A percentile compares a stretch with the other conserved stretches of the same genome.
phyloP scores from a whole-genome alignment of 2,113 vertebrate species.

The Macrotus californicus region DNA sequence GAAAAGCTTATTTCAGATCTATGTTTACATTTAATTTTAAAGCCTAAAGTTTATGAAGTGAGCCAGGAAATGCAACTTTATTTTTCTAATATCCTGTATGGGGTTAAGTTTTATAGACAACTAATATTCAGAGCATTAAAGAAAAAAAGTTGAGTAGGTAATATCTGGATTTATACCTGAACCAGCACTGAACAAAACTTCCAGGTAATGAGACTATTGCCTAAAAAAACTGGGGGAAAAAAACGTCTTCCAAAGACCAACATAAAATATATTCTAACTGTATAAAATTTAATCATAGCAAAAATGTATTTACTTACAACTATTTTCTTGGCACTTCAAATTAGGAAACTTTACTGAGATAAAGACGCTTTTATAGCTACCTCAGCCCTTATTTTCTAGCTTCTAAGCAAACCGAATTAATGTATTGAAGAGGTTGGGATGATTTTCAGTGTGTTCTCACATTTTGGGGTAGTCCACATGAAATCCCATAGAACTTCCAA shows the following conservation, averaged over 20 bases:
- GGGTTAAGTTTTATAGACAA: constrained; percentile 7
- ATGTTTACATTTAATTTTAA: constrained; percentile 14
- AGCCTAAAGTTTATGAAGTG: background rate
- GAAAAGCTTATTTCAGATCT: background rate
- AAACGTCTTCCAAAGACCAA: background rate
- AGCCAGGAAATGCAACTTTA: background rate
- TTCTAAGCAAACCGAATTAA: constrained; percentile 1
- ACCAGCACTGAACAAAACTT: background rate
- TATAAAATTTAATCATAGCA: background rate
- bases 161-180: background rate
- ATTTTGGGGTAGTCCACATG: constrained; percentile 54
- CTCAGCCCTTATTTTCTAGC: background rate
- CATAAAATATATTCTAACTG: constrained; percentile 8
- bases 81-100: background rate
- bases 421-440: background rate
- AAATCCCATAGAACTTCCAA: constrained; percentile 62
- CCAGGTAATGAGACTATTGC: background rate
- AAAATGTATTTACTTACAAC: background rate
- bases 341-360: background rate
- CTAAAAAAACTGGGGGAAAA: background rate
- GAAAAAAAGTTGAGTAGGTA: background rate
- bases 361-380: background rate
- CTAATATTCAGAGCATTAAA: background rate
- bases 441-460: constrained; percentile 45
- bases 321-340: background rate